These are phyloP conservation scores for Amblyjoppa fuscipennis DNA, from an alignment of 2,888 invertebrate species.

Conservation along the genomic window DNA sequence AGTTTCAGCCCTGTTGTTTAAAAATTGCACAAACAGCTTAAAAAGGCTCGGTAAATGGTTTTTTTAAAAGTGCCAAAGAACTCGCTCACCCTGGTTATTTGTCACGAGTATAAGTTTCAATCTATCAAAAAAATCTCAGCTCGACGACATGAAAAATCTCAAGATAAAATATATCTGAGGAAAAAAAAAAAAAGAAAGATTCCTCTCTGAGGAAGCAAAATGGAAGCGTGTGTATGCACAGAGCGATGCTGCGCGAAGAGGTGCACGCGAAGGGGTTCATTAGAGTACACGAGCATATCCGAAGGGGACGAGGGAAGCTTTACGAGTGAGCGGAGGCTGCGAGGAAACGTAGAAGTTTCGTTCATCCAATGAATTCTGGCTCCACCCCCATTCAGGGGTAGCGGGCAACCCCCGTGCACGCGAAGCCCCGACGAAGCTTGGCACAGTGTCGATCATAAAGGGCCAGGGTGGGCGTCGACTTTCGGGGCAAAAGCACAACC, in stretches of 20 bases:
- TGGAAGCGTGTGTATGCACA: conserved; percentile 4
- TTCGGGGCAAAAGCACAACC: conserved; percentile 76
- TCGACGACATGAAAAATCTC: neutral
- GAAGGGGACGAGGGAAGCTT: conserved; percentile 44
- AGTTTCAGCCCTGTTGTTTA: no score
- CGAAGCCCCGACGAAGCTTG: conserved; percentile 67
- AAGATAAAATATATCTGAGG: neutral
- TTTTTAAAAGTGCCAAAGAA: no score
- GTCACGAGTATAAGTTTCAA: no score
- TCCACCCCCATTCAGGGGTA: conserved; percentile 78
- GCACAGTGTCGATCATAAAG: conserved; percentile 75
- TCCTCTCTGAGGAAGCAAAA: conserved; percentile 8
- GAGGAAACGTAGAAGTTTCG: conserved; percentile 48
- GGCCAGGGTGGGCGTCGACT: conserved; percentile 79
- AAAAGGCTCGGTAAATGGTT: no score
- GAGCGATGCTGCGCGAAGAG: conserved; percentile 3
- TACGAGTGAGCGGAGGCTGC: conserved; percentile 50
- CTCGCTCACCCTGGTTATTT: no score
- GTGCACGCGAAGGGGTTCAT: neutral
- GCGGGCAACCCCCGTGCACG: conserved; percentile 70
- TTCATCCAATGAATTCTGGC: conserved; percentile 68
- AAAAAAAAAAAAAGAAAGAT: neutral
- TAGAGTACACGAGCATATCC: neutral
- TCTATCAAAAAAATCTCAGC: neutral
- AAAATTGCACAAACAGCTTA: no score